Evolutionary conservation across 1,140 invertebrate species (phyloP).

Genomic region (Drosophila ananassae): DNA sequence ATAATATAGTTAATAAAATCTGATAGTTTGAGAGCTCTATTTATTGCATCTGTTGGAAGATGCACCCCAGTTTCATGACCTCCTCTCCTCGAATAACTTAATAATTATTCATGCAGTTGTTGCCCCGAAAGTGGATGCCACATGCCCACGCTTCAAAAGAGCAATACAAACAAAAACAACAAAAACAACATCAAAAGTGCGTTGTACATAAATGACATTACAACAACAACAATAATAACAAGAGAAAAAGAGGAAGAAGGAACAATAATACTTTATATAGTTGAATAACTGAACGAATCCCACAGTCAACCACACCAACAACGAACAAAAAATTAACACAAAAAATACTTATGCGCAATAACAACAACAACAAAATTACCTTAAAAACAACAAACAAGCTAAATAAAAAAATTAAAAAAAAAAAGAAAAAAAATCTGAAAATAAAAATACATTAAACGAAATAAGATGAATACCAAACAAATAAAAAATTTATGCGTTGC

Average conservation of each 20-base stretch:
- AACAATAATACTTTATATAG: constrained; percentile 78
- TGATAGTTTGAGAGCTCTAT: neutral
- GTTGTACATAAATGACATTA: constrained; percentile 70
- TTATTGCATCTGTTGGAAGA: neutral
- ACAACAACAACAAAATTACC: constrained; percentile 69
- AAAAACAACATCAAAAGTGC: constrained; percentile 49
- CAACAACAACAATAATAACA: constrained; percentile 17
- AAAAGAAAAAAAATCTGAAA: constrained; percentile 57
- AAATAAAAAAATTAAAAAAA: constrained; percentile 40
- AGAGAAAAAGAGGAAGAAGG: constrained; percentile 26
- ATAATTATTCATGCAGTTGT: constrained; percentile 81
- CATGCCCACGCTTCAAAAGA: constrained; percentile 66
- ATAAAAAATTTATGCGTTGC: constrained; percentile 77
- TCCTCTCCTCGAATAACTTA: constrained; percentile 59
- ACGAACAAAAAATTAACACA: constrained; percentile 68
- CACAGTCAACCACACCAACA: constrained; percentile 70
- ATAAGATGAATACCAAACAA: constrained; percentile 82
- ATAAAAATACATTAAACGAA: constrained; percentile 82
- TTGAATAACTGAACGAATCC: constrained; percentile 79
- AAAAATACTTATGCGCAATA: constrained; percentile 71
- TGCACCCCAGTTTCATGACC: constrained; percentile 10
- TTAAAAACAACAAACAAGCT: constrained; percentile 80
- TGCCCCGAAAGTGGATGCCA: constrained; percentile 71
- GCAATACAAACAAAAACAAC: constrained; percentile 28
- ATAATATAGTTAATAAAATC: too few relatives aligned